Conservation (phyloP, 1,140 invertebrate species). For the Aradophagus sp. region DNA sequence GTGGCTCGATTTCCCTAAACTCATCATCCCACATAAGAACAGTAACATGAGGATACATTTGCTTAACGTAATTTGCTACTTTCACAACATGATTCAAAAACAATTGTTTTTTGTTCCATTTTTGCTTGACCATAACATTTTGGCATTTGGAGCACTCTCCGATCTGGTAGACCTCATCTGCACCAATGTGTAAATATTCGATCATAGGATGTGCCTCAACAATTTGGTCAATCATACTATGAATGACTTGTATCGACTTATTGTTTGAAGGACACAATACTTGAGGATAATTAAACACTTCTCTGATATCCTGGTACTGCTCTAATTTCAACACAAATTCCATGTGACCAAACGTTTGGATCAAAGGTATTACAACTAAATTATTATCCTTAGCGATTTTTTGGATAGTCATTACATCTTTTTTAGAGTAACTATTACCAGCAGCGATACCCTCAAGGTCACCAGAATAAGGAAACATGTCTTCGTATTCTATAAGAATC, state of each 20-base stretch:
- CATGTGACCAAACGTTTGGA: constrained; percentile 97
- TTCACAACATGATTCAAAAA: constrained; percentile 83
- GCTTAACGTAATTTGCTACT: constrained; percentile 78
- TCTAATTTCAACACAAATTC: constrained; percentile 91
- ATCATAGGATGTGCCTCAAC: constrained; percentile 77
- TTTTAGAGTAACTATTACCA: constrained; percentile 84
- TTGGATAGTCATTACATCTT: constrained; percentile 81
- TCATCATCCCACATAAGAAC: constrained; percentile 97
- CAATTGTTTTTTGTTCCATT: constrained; percentile 75
- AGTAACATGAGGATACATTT: constrained; percentile 78
- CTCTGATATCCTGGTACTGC: constrained; percentile 84
- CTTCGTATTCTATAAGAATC: constrained; percentile 95
- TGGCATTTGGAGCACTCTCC: constrained; percentile 86
- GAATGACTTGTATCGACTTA: constrained; percentile 82
- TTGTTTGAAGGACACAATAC: constrained; percentile 87
- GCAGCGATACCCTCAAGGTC: constrained; percentile 81
- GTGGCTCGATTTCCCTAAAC: constrained; percentile 82
- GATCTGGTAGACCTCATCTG: constrained; percentile 89
- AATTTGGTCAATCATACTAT: constrained; percentile 90
- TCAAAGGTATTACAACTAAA: constrained; percentile 90
- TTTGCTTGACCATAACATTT: constrained; percentile 72
- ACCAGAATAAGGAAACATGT: constrained; percentile 95
- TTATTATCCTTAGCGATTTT: constrained; percentile 79
- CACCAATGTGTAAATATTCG: constrained; percentile 85
- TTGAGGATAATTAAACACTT: constrained; percentile 84